Evolutionary conservation across 2,797 vertebrate genomes (phyloP).

Genomic region (Crax fasciolata): DNA sequence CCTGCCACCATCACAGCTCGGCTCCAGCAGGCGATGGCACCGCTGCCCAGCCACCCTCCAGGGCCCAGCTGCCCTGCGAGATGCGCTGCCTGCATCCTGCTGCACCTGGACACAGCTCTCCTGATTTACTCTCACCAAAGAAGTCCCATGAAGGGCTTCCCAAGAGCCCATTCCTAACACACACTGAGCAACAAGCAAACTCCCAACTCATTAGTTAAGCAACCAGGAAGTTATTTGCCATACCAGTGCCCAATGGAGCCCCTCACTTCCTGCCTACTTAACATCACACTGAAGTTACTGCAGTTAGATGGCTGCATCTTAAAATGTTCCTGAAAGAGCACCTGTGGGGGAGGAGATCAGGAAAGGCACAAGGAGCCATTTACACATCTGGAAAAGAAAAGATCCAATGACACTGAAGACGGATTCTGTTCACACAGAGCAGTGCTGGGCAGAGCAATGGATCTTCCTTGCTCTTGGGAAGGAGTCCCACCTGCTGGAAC

Average conservation of each 20-base stretch:
- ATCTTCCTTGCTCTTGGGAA: neutral
- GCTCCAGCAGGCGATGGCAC: too few relatives aligned
- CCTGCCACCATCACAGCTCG: too few relatives aligned
- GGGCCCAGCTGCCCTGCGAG: accelerated
- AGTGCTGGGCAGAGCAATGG: neutral
- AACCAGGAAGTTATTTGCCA: neutral
- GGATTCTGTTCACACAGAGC: neutral
- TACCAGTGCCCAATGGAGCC: neutral
- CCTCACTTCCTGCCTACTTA: neutral
- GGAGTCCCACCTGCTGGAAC: accelerated
- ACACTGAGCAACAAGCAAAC: neutral
- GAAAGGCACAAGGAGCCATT: neutral
- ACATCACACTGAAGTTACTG: neutral
- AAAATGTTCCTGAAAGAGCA: neutral
- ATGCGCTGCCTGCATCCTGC: accelerated
- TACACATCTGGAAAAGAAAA: neutral
- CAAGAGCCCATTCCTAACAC: neutral
- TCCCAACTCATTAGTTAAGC: neutral
- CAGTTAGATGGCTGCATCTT: neutral
- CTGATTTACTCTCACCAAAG: accelerated
- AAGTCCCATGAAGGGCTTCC: accelerated
- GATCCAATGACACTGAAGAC: neutral
- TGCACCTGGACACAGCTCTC: accelerated
- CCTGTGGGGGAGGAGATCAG: neutral
- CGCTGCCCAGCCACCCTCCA: too few relatives aligned